A percentile compares a stretch with the other conserved stretches of the same genome.
Evolutionary conservation across 2,113 vertebrate species (phyloP).

Genomic region (Planiliza haematocheilus): DNA sequence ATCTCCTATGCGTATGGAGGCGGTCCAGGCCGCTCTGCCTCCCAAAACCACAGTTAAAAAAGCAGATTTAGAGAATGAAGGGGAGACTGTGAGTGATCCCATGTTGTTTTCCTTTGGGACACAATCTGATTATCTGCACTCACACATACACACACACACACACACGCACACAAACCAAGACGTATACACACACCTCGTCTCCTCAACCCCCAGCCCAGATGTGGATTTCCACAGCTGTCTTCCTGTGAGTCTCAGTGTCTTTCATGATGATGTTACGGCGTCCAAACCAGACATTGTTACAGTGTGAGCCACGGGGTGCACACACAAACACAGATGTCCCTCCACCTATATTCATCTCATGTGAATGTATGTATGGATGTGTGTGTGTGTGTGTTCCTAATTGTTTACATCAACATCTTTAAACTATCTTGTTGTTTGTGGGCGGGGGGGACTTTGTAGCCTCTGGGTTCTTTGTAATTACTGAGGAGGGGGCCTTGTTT

Average conservation of each 20-base stretch:
- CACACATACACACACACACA: conserved; percentile 45
- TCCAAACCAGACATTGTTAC: conserved; percentile 52
- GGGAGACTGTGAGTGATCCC: conserved; percentile 49
- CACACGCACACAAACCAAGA: too few species aligned
- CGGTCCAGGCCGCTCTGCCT: background rate
- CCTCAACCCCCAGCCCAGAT: conserved; percentile 70
- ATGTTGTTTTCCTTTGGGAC: conserved; percentile 61
- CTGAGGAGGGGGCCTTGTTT: conserved; percentile 49
- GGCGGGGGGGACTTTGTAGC: conserved; percentile 56
- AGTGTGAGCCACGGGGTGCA: conserved; percentile 13
- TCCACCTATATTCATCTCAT: conserved; percentile 46
- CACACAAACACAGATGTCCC: conserved; percentile 49
- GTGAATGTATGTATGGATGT: conserved; percentile 52
- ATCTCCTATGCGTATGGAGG: conserved; percentile 2
- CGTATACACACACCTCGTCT: conserved; percentile 26
- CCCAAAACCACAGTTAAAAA: conserved; percentile 52
- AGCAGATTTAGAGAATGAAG: conserved; percentile 57
- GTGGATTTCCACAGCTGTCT: conserved; percentile 75
- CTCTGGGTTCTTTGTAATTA: too few species aligned
- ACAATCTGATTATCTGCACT: conserved; percentile 52
- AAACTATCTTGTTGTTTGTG: conserved; percentile 74
- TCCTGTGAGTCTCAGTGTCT: conserved; percentile 69
- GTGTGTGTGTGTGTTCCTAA: conserved; percentile 59
- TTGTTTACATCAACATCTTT: conserved; percentile 80
- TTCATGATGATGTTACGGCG: conserved; percentile 60